Evolutionary conservation across 2,113 vertebrate genomes (phyloP).

Genomic region (Pelodiscus sinensis): DNA sequence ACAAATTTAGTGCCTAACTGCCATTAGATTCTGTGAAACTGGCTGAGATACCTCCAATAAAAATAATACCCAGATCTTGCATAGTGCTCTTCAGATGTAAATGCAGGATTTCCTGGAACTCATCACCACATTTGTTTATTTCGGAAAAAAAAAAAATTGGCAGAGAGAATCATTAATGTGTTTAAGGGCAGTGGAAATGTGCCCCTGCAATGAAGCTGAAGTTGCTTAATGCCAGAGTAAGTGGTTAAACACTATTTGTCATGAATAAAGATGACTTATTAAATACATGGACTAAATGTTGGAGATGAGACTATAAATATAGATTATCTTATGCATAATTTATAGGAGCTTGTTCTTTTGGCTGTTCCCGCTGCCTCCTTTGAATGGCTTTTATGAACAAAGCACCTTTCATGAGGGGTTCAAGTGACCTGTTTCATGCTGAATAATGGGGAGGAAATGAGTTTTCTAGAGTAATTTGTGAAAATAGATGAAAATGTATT

Average conservation of each 20-base stretch:
- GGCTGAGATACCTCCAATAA: not conserved
- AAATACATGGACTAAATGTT: not conserved
- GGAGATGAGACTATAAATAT: not conserved
- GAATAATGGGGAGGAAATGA: not conserved
- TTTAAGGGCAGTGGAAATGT: no score
- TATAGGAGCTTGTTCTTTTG: not conserved
- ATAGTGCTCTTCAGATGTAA: not conserved
- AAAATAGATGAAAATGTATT: not conserved
- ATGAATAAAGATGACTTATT: no score
- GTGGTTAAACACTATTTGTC: no score
- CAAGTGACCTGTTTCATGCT: not conserved
- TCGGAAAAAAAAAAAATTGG: no score
- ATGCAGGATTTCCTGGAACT: not conserved
- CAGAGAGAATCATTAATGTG: no score
- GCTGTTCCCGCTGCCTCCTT: not conserved
- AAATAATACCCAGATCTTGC: accelerated
- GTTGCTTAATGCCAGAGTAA: no score
- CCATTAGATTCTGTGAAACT: not conserved
- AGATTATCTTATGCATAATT: not conserved
- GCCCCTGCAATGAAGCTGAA: no score
- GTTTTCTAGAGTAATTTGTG: not conserved
- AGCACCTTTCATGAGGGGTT: not conserved
- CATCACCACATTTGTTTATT: no score
- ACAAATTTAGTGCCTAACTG: not conserved
- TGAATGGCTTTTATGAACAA: not conserved